These are phyloP conservation scores for Riparia riparia DNA, from an alignment of 2,113 vertebrate genomes.

Conservation along the genomic window DNA sequence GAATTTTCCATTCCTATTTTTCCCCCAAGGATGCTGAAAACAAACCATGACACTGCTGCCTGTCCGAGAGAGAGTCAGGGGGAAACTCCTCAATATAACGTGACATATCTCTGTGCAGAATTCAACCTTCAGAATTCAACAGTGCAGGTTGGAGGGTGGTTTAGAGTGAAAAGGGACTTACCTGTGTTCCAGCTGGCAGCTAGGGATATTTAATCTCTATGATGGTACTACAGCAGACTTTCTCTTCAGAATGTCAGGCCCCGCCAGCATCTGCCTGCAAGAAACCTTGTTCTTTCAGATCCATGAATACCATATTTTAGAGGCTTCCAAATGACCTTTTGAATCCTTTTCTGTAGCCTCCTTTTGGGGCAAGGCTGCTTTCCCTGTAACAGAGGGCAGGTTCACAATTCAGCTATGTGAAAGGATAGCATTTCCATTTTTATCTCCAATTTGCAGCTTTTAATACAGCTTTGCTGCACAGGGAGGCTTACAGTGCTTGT, in stretches of 20 bases:
- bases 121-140: not conserved
- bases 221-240: not conserved
- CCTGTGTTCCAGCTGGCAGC: not conserved
- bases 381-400: not conserved
- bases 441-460: constrained; percentile 23
- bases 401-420: not conserved
- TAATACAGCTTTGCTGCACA: constrained; percentile 3
- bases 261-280: accelerated
- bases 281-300: not conserved
- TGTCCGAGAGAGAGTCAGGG: accelerated
- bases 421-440: not conserved
- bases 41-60: not conserved
- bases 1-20: not conserved
- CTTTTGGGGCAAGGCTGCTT: not conserved
- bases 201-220: not conserved
- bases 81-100: not conserved
- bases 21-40: not conserved
- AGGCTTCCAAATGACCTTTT: constrained; percentile 26
- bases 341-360: not conserved
- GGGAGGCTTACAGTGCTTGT: not conserved
- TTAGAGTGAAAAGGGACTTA: not conserved
- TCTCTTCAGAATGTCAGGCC: not conserved
- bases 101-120: not conserved
- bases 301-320: not conserved
- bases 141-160: not conserved